These are phyloP conservation scores for Aythya fuligula DNA, from an alignment of 2,797 vertebrate genomes.

Conservation along the genomic window DNA sequence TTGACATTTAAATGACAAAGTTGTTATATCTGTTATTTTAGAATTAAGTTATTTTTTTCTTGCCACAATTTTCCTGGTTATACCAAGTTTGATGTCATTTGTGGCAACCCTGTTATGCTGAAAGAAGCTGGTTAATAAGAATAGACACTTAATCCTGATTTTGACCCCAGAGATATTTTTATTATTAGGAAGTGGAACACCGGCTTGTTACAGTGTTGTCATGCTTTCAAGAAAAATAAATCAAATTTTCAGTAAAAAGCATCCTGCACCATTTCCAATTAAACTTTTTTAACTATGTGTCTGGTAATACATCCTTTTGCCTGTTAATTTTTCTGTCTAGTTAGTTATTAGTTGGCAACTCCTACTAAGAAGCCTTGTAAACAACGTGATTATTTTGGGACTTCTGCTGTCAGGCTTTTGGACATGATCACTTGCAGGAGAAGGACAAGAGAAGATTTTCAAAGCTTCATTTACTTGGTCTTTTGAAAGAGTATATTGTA, in stretches of 20 bases:
- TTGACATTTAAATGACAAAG: constrained; percentile 16
- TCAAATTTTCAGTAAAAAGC: not conserved
- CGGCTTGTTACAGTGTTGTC: not conserved
- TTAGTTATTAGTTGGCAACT: not conserved
- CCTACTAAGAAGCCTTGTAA: not conserved
- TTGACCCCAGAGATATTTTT: not conserved
- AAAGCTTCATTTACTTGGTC: not conserved
- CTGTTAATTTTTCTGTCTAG: not conserved
- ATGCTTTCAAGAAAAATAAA: not conserved
- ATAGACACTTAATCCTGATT: not conserved
- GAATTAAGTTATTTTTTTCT: not conserved
- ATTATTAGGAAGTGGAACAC: not conserved
- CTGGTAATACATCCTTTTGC: not conserved
- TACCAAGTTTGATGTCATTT: constrained; percentile 8
- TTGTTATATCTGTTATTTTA: constrained; percentile 23
- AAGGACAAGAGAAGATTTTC: not conserved
- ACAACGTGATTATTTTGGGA: constrained; percentile 3
- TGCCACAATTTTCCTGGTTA: not conserved
- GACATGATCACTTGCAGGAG: not conserved
- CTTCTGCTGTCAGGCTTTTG: not conserved
- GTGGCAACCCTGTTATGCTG: not conserved
- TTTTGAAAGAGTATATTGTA: not conserved
- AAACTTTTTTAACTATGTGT: not conserved
- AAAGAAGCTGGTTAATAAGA: not conserved
- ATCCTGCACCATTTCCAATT: not conserved